Base-by-base conservation (phyloP, 2,797 vertebrate genomes). In the Bufotes viridis region DNA sequence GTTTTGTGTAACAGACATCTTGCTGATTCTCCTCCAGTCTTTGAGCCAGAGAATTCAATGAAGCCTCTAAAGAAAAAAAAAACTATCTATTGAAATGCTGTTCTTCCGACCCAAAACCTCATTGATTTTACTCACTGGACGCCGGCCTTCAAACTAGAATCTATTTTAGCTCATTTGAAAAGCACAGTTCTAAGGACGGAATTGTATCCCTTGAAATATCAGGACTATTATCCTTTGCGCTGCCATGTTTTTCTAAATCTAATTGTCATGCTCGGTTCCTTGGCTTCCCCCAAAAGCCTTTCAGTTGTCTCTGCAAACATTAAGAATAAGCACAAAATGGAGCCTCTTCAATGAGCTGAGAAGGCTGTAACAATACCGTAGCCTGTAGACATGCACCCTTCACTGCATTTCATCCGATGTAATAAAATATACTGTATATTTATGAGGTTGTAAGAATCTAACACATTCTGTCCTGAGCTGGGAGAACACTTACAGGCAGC, bases 131-230 rank as follows among this genome's bases (percentile, higher is more conserved):
- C 13, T 34, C 29, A 22, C 79, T 83, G 83, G 78, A 63, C 60
- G 60, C 69, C 60, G 14, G 82, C 13, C 76, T 72, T 88, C 72
- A 79, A 53, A 70, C 63, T 22, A 29, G 72, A 86, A 69, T 86
- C 78, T 78, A 89, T 89, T 89, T 81, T 58, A 58, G 84, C 84
- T 86, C 51, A 86, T 89, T 89, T 89, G 84, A 78, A 78, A 85
- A 74, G 67, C 65, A 24, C 63, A 79, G 60, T 82, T 86, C 60
- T 75, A 24, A 78, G 84, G 34, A 53, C 29, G 58, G 53, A 49
- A 78, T 67, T 69, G 80, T 87, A 76, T 86, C 67, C 61, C 76
- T 82, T 7, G 84, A 26, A 72, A 86, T 86, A 89, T 86, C 70
- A 63, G 42, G 57, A 74, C 49, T 51, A 78, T 86, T 86, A 78